These are phyloP conservation scores for Turritopsis rubra DNA, from an alignment of 30 jellyfish, hydroid and myxozoan species.

Conservation along the genomic window DNA sequence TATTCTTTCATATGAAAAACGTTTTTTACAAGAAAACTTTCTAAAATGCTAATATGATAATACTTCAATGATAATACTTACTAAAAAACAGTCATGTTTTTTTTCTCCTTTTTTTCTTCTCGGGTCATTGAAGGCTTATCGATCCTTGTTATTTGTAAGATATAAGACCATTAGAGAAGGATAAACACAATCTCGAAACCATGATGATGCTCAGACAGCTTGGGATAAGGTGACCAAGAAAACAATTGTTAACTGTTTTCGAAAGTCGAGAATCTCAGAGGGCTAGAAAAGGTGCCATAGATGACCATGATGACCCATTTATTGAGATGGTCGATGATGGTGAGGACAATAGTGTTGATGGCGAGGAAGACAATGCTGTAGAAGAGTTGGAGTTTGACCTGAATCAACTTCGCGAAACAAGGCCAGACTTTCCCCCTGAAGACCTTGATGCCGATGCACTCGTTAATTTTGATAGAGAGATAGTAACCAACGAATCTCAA, in stretches of 20 bases:
- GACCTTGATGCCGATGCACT: constrained; percentile 38
- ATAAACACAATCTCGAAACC: neutral
- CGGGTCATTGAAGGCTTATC: neutral
- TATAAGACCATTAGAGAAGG: neutral
- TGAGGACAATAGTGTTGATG: too few species aligned
- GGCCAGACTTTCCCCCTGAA: constrained; percentile 35
- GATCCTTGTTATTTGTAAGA: neutral
- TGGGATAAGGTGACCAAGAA: neutral
- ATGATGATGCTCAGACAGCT: neutral
- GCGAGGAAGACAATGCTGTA: constrained; percentile 29
- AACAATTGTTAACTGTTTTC: neutral
- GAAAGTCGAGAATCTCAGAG: neutral
- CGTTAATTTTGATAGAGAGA: constrained; percentile 32
- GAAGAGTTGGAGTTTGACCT: constrained; percentile 30
- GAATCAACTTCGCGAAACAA: constrained; percentile 32
- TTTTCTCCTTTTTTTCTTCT: neutral
- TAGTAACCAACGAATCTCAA: constrained; percentile 33
- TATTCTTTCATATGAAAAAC: too few species aligned
- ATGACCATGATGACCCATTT: neutral
- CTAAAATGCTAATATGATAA: too few species aligned
- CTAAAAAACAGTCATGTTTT: too few species aligned
- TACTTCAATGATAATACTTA: too few species aligned
- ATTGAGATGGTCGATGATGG: too few species aligned
- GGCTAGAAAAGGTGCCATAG: neutral
- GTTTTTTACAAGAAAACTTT: too few species aligned